Conservation (phyloP, 2,888 invertebrate species). For the Pilophorus perplexus region DNA sequence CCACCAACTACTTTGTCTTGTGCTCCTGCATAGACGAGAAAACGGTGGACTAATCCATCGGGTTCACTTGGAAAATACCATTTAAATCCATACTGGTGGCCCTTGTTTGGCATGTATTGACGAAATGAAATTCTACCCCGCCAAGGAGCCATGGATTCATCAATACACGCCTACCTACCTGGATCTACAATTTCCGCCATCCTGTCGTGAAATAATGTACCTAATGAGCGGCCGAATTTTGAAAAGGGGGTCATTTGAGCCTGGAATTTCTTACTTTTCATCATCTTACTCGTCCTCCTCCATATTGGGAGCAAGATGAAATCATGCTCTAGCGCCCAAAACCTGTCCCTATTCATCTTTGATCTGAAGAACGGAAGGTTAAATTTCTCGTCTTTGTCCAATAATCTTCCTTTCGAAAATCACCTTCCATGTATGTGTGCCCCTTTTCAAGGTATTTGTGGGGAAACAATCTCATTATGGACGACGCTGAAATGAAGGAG, state of each 20-base stretch:
- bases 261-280: no score
- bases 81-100: conserved; percentile 52
- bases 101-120: conserved; percentile 51
- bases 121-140: conserved; percentile 50
- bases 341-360: neutral
- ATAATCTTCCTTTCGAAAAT: no score
- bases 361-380: neutral
- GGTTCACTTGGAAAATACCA: conserved; percentile 51
- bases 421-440: no score
- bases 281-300: neutral
- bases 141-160: conserved; percentile 51
- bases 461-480: no score
- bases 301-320: conserved; percentile 2
- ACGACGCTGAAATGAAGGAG: no score
- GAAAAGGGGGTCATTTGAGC: conserved; percentile 3
- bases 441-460: no score
- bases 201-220: conserved; percentile 51
- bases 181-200: conserved; percentile 50
- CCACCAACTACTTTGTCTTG: conserved; percentile 45
- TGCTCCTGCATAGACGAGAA: conserved; percentile 48
- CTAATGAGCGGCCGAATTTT: conserved; percentile 51
- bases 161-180: conserved; percentile 50
- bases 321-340: neutral
- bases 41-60: conserved; percentile 49
- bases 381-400: no score